Evolutionary conservation across 2,888 invertebrate genomes (phyloP).

Genomic region (Phortica okadai): DNA sequence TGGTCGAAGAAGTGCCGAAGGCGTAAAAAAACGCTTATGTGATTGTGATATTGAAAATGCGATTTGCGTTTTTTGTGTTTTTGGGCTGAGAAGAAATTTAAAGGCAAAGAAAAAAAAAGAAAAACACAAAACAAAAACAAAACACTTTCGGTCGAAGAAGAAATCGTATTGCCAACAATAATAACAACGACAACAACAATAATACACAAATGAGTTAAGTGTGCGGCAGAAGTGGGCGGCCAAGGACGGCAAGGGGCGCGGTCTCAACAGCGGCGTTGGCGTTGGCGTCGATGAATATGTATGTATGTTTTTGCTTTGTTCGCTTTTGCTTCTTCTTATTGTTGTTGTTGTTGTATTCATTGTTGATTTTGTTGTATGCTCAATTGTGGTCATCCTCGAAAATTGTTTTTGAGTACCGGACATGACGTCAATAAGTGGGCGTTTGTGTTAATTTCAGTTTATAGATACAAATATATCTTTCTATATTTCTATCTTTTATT

Average conservation of each 20-base stretch:
- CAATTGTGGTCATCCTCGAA: slow-evolving; percentile 71
- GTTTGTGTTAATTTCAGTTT: slow-evolving; percentile 72
- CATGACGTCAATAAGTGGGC: slow-evolving; percentile 76
- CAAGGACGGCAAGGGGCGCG: neutral
- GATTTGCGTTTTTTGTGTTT: too few species aligned
- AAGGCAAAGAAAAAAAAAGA: too few species aligned
- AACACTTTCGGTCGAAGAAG: neutral
- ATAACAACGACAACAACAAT: neutral
- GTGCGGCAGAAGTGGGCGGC: neutral
- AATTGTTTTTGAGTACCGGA: slow-evolving; percentile 74
- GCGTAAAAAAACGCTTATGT: too few species aligned
- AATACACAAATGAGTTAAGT: neutral
- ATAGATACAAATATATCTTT: slow-evolving; percentile 39
- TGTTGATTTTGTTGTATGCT: slow-evolving; percentile 62
- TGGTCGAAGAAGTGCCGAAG: too few species aligned
- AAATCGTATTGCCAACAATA: neutral
- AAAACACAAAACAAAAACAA: neutral
- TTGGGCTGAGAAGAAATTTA: too few species aligned
- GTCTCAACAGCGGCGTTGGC: neutral
- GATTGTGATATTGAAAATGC: too few species aligned
- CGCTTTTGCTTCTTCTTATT: neutral
- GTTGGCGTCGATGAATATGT: neutral
- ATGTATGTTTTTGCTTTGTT: slow-evolving; percentile 9
- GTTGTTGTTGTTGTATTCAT: slow-evolving; percentile 48
- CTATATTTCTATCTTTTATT: slow-evolving; percentile 26